These are phyloP conservation scores for Rhorus exstirpatorius DNA, from an alignment of 2,888 invertebrate genomes.

Conservation along the genomic window DNA sequence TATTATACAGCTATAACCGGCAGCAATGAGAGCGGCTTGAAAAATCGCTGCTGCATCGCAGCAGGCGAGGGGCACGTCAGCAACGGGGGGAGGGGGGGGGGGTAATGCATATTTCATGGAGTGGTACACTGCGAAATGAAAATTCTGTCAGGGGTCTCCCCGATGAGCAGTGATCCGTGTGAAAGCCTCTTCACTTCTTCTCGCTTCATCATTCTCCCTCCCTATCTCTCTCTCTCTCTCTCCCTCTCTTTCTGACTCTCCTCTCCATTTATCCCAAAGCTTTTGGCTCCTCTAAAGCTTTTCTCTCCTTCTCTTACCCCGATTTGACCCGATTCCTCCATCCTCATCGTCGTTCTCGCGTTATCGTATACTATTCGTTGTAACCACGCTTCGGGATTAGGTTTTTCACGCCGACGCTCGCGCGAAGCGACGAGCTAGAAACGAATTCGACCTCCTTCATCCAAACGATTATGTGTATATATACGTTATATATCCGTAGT, in stretches of 20 bases:
- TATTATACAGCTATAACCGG: too few species aligned
- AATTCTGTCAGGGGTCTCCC: conserved; percentile 71
- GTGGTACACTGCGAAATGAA: conserved; percentile 75
- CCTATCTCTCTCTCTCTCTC: conserved; percentile 28
- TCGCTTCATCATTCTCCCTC: conserved; percentile 7
- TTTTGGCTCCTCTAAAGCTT: conserved; percentile 1
- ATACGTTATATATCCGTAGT: background rate
- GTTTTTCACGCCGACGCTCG: conserved; percentile 25
- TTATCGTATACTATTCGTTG: conserved; percentile 49
- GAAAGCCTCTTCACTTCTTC: conserved; percentile 56
- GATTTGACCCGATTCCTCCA: background rate
- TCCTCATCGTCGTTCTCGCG: conserved; percentile 36
- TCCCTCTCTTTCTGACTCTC: conserved; percentile 8
- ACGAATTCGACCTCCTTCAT: conserved; percentile 49
- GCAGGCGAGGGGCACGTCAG: conserved; percentile 30
- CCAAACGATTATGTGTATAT: conserved; percentile 27
- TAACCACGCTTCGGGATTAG: conserved; percentile 40
- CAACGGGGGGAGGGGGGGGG: too few species aligned
- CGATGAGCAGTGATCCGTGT: conserved; percentile 64
- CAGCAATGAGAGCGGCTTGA: conserved; percentile 69
- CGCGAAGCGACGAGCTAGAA: conserved; percentile 37
- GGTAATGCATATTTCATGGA: conserved; percentile 80
- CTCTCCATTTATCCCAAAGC: background rate
- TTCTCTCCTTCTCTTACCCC: conserved; percentile 15
- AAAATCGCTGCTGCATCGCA: conserved; percentile 75